Conservation (phyloP, 2,888 invertebrate genomes). For the Aphrophora alni region DNA sequence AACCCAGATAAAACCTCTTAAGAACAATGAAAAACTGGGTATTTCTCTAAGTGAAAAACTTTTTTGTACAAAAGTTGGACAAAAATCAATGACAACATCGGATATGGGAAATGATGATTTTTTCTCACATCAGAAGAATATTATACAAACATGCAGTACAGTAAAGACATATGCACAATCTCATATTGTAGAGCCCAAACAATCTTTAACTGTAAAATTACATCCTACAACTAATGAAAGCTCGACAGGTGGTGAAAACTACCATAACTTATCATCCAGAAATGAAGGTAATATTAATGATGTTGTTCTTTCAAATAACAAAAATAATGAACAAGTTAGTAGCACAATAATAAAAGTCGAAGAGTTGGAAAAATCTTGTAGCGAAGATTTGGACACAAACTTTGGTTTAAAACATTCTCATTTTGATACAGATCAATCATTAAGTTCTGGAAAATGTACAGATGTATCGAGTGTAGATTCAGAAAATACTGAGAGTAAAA, state of each 20-base stretch:
- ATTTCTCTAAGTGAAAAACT: too few species aligned
- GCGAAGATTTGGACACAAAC: not conserved
- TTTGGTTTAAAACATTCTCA: not conserved
- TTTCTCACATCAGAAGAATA: too few species aligned
- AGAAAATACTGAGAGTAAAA: too few species aligned
- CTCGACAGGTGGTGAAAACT: not conserved
- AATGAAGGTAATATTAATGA: not conserved
- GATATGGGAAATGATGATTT: too few species aligned
- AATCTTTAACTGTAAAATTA: not conserved
- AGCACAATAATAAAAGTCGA: not conserved
- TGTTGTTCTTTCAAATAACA: not conserved
- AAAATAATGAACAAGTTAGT: not conserved
- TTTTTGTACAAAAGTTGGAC: too few species aligned
- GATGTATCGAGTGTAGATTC: not conserved
- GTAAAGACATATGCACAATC: too few species aligned
- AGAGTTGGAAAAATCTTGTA: not conserved
- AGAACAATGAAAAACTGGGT: too few species aligned
- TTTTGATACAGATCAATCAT: not conserved
- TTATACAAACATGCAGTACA: too few species aligned
- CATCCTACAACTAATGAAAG: not conserved
- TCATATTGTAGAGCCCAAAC: too few species aligned
- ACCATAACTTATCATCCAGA: too few species aligned
- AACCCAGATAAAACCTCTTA: too few species aligned
- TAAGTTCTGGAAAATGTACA: not conserved
- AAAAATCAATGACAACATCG: too few species aligned